Evolutionary conservation across 2,797 vertebrate species (phyloP), one percentile per base, ranked within the genome.

Genomic region (Florisuga fusca): DNA sequence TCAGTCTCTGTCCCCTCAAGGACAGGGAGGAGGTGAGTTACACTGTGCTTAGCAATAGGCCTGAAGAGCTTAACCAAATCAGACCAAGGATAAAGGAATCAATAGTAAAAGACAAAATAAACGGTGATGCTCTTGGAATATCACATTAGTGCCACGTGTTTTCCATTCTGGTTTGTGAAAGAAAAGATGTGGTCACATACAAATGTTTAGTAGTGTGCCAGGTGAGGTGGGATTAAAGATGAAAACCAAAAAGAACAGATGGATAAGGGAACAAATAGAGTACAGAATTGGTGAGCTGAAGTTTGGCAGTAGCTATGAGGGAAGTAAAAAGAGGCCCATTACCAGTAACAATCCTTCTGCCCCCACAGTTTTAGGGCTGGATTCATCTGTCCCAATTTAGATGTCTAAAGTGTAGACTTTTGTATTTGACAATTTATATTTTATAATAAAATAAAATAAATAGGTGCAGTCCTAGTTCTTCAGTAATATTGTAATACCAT

Each of bases 31-130:
- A 78, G 82, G 68, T 68, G 61, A 43, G 61, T 87, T 85, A 79
- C 2, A 1, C 26, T 85, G 68, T 84, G 79, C 84, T 91, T 83
- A 83, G 51, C 64, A 87, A 75, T 74, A 68, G 67, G 19, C 54
- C 33, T 68, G 57, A 68, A 90, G 61, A 92, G 46, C 67, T 95
- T 90, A 92, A 92, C 82, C 75, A 85, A 79, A 85, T 95, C 64
- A 87, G 86, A 57, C 26, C 16, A 46, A 82, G 87, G 73, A 64
- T 72, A 84, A 78, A 88, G 63, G 58, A 90, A 94, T 87, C 46
- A 0, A 87, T 85, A 77, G 78, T 7, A 31, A 62, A 50, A 91
- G 61, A 68, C 58, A 89, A 87, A 91, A 84, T 67, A 73, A 93
- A 21, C 68, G 51, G 50, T n/a, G 46, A 64, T 89, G 72, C 43